Evolutionary conservation across 2,113 vertebrate species (phyloP), one percentile per base, ranked within the genome.

Genomic region (Cavia aperea): DNA sequence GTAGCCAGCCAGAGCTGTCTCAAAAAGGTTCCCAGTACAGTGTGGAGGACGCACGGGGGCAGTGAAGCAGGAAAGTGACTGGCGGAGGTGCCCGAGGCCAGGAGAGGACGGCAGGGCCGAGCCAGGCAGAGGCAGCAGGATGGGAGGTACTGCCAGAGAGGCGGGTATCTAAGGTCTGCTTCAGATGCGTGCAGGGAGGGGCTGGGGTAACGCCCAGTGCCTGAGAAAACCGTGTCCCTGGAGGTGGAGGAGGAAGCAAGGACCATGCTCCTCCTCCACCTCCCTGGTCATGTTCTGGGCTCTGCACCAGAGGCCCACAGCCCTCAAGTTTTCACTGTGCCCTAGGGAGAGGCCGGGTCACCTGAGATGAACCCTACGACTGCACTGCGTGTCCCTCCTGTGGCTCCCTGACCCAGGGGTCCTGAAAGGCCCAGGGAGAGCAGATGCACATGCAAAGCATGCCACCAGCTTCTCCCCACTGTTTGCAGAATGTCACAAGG

Each of bases 281-380:
- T 77, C 33, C 11, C 18, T 5, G 36, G 19, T 14, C 0, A 7
- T 2, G 1, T 39, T 36, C 36, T 39, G 51, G 60, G 6, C 51
- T 33, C 46, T 33, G 36, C 36, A 75, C 39, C 24, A 77, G 23
- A 84, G 29, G 86, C 10, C n/a, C 19, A 10, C 51, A 9, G 10
- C 43, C 58, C 73, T 18, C 39, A 78, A 46, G 39, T 31, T 88
- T 4, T 56, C 63, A 4, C 12, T 43, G 51, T 4, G 8, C 60
- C 21, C 4, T 5, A 66, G 4, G 85, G 23, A 84, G 56, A 86
- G 5, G 24, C 39, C 4, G 8, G 51, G 3, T 23, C 60, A 8
- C 16, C 81, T 60, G 31, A 39, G 21, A 82, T 39, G 86, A 82
- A 63, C 29, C 46, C 24, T 1, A 18, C 7, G 26, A 83, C 39